Percentiles rank a stretch among this genome's conserved stretches.
Conservation (phyloP, 30 jellyfish, hydroid and myxozoan species). For the Turritopsis rubra region DNA sequence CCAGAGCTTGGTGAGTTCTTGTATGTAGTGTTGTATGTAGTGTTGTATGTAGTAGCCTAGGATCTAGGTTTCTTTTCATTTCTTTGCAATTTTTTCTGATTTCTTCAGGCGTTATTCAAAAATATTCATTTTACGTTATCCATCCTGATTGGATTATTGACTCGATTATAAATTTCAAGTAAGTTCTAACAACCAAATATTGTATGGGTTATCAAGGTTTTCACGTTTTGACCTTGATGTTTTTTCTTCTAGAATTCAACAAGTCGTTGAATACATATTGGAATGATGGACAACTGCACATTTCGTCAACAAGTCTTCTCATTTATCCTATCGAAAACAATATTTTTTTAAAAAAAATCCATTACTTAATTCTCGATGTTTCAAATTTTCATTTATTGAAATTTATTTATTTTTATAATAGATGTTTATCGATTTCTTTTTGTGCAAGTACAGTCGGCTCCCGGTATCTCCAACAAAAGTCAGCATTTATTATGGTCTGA, state of each 20-base stretch:
- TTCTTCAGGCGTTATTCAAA: constrained; percentile 33
- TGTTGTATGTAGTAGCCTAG: too few species aligned
- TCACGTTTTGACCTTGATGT: too few species aligned
- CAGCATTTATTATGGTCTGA: too few species aligned
- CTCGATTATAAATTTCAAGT: constrained; percentile 63
- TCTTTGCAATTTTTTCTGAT: background rate
- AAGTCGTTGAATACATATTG: background rate
- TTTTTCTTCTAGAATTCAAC: background rate
- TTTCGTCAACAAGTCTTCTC: background rate
- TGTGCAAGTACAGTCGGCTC: too few species aligned
- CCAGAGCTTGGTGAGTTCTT: background rate
- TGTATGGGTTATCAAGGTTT: too few species aligned
- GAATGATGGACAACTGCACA: background rate
- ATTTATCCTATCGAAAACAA: background rate
- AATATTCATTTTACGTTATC: constrained; percentile 41
- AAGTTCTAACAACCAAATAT: too few species aligned
- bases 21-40: too few species aligned
- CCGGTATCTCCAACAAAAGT: too few species aligned
- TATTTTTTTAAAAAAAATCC: too few species aligned
- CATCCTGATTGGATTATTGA: constrained; percentile 77
- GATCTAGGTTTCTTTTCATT: background rate
- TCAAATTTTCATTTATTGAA: background rate
- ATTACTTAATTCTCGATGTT: too few species aligned
- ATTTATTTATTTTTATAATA: too few species aligned
- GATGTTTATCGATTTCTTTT: background rate